Conservation (phyloP, 2,797 vertebrate genomes). For the Onychomys leucogaster region DNA sequence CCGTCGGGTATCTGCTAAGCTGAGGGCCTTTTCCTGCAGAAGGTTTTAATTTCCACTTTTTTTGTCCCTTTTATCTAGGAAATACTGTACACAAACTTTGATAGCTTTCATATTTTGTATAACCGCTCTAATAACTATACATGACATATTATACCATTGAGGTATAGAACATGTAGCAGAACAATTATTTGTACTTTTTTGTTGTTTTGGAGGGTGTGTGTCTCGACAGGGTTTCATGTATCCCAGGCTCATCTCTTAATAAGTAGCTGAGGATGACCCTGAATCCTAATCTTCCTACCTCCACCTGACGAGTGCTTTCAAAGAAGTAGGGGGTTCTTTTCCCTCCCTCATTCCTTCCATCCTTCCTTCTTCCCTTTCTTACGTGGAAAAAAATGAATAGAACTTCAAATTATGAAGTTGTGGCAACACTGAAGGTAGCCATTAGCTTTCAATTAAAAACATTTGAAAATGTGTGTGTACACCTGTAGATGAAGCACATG, state of each 20-base stretch:
- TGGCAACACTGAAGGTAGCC: not conserved
- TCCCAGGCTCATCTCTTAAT: not conserved
- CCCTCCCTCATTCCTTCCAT: not conserved
- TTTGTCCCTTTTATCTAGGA: slow-evolving; percentile 37
- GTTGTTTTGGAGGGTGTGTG: not conserved
- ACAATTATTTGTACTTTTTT: not conserved
- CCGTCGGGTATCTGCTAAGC: not conserved
- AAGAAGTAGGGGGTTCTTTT: not conserved
- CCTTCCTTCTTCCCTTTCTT: too few relatives aligned
- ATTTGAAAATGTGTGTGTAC: not conserved
- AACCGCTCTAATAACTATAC: not conserved
- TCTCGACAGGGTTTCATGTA: not conserved
- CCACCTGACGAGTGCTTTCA: not conserved
- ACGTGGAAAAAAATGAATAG: slow-evolving; percentile 37
- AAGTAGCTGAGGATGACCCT: not conserved
- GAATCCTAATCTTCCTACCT: not conserved
- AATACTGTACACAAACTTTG: not conserved
- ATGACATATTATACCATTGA: not conserved
- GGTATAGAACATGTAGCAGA: not conserved
- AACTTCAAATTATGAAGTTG: slow-evolving; percentile 51
- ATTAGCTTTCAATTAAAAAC: not conserved
- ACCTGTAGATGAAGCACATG: not conserved
- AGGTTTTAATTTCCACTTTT: slow-evolving; percentile 33
- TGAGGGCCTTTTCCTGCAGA: not conserved
- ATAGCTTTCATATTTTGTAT: not conserved